Conservation (phyloP, 1,140 invertebrate species). For the Hyles vespertilio region DNA sequence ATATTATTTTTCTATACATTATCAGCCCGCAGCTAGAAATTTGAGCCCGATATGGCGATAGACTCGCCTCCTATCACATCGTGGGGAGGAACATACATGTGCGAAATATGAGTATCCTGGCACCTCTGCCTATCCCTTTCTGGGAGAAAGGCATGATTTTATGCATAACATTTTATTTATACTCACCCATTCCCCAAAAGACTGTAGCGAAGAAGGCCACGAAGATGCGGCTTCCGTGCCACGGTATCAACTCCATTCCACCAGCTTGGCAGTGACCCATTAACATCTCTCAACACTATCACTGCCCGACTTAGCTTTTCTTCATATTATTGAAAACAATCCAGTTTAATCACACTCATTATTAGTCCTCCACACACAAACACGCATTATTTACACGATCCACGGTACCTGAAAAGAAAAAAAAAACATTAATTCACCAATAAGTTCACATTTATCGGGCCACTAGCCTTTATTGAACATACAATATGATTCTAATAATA, state of each 20-base stretch:
- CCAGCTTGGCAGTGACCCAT: constrained; percentile 33
- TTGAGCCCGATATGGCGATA: no score
- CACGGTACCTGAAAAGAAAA: constrained; percentile 33
- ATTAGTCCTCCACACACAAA: constrained; percentile 48
- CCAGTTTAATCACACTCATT: constrained; percentile 11
- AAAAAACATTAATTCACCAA: background rate
- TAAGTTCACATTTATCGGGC: no score
- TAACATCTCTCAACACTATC: no score
- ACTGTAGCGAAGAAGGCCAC: constrained; percentile 61
- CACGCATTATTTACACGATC: constrained; percentile 36
- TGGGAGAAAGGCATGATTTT: no score
- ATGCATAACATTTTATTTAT: background rate
- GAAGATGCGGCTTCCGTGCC: constrained; percentile 56
- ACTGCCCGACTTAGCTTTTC: background rate
- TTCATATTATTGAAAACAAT: background rate
- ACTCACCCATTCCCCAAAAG: constrained; percentile 66
- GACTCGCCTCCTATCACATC: no score
- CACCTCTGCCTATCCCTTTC: no score
- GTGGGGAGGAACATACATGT: no score
- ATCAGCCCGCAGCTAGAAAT: no score
- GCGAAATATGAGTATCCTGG: no score
- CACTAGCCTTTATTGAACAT: no score
- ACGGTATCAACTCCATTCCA: constrained; percentile 60
- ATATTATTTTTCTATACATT: no score
- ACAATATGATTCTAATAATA: no score